Percentiles rank a stretch among this genome's conserved stretches.
Conservation (phyloP, 2,888 invertebrate genomes). For the Tetragonula carbonaria region DNA sequence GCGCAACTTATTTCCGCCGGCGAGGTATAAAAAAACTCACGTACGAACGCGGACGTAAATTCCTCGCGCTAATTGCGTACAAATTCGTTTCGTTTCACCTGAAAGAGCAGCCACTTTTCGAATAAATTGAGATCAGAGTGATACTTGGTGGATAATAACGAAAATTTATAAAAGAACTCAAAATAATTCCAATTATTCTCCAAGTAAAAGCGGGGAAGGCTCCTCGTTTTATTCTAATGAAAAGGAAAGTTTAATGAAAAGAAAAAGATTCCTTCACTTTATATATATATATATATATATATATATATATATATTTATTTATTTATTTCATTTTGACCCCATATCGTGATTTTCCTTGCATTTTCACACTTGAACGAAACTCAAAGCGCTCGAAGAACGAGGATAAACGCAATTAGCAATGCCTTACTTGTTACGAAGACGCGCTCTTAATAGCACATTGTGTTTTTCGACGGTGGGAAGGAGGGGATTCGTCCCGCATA, state of each 20-base stretch:
- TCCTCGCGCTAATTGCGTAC: slow-evolving; percentile 1
- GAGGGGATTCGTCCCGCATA: slow-evolving; percentile 30
- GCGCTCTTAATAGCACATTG: slow-evolving; percentile 53
- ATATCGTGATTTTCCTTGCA: not conserved
- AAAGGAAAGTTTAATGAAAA: not conserved
- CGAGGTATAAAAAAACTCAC: slow-evolving; percentile 11
- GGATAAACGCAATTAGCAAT: slow-evolving; percentile 43
- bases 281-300: too few species aligned
- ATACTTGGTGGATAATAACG: not conserved
- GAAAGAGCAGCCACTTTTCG: not conserved
- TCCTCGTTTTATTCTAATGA: too few species aligned
- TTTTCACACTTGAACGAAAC: not conserved
- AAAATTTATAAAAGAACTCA: not conserved
- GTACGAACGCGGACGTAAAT: slow-evolving; percentile 3
- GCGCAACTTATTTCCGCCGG: slow-evolving; percentile 16
- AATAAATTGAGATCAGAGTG: not conserved
- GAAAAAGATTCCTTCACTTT: not conserved
- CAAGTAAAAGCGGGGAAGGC: too few species aligned
- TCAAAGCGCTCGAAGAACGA: slow-evolving; percentile 7
- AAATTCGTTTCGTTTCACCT: not conserved
- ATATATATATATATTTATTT: too few species aligned
- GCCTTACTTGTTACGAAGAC: slow-evolving; percentile 40
- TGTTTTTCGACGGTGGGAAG: slow-evolving; percentile 15
- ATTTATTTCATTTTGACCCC: not conserved
- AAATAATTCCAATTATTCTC: not conserved